Evolutionary conservation across 2,113 vertebrate genomes (phyloP), one percentile per base, ranked within the genome.

Genomic region (Forbesichthys papilliferus): DNA sequence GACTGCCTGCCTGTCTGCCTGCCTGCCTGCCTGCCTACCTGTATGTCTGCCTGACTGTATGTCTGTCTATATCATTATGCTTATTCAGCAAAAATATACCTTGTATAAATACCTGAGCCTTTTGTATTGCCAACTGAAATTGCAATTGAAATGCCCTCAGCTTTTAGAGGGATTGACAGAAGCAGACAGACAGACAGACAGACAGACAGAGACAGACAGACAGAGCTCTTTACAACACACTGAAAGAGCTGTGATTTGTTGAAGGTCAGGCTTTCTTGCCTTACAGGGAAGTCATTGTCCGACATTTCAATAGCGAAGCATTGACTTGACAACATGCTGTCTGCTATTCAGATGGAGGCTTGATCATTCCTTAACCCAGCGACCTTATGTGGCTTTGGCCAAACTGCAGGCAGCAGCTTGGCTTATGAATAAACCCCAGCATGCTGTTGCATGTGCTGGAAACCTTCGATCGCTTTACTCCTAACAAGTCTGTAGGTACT

Each of bases 381-480:
- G 84, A 76, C 86, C 72, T 75, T 83, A 84, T 84, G 84, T 77
- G 81, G 83, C 76, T 69, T 65, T 85, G 82, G 82, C 76, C 82
- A 81, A 86, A 81, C 88, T 85, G 82, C 78, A 82, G 77, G 81
- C 86, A 85, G 87, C 86, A 87, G 89, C 83, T 87, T 87, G 87
- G 77, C 59, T 75, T 87, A 81, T 86, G 86, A 91, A 85, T 85
- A 87, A 85, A 82, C 75, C 84, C 58, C 81, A 76, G 83, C 64
- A 65, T 82, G 83, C 71, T 73, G 27, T 27, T 27, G 61, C 77
- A 72, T 70, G 79, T 56, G 27, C 27, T 27, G 75, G 82, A 70
- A 75, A 59, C 65, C 64, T 87, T 75, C 52, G 59, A 77, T 88
- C 64, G 64, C 49, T 47, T 52, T 64, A 71, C 79, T 71, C 66